Evolutionary conservation across 2,113 vertebrate genomes (phyloP).

Genomic region (Thomomys bottae): DNA sequence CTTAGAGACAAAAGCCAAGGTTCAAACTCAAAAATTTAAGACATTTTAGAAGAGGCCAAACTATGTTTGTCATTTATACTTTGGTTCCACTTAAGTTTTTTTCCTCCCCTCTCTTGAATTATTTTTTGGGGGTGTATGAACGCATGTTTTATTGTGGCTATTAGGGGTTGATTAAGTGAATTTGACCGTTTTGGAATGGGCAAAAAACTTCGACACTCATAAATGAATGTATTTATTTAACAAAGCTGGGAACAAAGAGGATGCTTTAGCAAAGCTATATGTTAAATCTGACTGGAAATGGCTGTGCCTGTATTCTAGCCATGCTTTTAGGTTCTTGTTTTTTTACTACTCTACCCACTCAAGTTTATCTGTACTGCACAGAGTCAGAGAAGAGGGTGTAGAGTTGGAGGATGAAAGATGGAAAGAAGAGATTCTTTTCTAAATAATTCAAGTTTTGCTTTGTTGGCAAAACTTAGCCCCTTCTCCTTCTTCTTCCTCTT

Average conservation of each 20-base stretch:
- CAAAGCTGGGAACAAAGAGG: background rate
- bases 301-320: background rate
- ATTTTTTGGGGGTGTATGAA: slow-evolving; percentile 51
- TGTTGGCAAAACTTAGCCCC: slow-evolving; percentile 37
- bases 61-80: slow-evolving; percentile 31
- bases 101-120: slow-evolving; percentile 65
- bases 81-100: slow-evolving; percentile 72
- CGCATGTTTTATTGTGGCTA: slow-evolving; percentile 60
- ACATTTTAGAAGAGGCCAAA: slow-evolving; percentile 61
- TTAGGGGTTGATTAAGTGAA: slow-evolving; percentile 76
- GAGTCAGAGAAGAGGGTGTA: background rate
- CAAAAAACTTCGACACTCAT: background rate
- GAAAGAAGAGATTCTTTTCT: background rate
- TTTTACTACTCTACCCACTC: background rate
- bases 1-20: slow-evolving; percentile 83
- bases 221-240: slow-evolving; percentile 5
- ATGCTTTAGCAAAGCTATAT: background rate
- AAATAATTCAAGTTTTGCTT: slow-evolving; percentile 50
- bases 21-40: slow-evolving; percentile 80
- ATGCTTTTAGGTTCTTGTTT: background rate
- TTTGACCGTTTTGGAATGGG: slow-evolving; percentile 78
- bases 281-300: background rate
- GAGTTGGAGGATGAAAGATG: background rate
- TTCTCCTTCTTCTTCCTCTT: slow-evolving; percentile 68
- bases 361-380: background rate